Percentiles rank a stretch among this genome's conserved stretches.
These are phyloP conservation scores for Macquaria australasica DNA, from an alignment of 2,113 vertebrate species.

Conservation along the genomic window DNA sequence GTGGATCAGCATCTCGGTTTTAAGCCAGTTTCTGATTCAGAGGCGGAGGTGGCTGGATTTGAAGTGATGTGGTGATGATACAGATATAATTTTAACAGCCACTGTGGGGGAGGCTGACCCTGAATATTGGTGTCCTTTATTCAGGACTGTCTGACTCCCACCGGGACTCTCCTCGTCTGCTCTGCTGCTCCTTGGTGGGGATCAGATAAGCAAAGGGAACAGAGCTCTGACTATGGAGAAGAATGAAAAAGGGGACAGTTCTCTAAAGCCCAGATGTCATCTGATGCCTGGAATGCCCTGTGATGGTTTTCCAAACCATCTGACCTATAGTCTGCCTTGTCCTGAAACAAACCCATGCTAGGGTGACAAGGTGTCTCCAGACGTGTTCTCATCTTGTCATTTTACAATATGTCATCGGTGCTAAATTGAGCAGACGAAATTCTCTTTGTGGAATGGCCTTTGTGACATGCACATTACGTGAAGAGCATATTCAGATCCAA, in stretches of 20 bases:
- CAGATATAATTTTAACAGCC: constrained; percentile 34
- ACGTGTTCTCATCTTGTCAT: constrained; percentile 30
- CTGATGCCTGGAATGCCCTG: constrained; percentile 43
- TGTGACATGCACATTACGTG: background rate
- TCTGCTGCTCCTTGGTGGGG: background rate
- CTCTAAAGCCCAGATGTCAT: constrained; percentile 45
- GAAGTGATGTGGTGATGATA: constrained; percentile 29
- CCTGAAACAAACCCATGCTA: constrained; percentile 39
- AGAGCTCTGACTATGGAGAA: constrained; percentile 43
- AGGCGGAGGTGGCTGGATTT: constrained; percentile 33
- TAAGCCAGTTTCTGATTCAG: constrained; percentile 40
- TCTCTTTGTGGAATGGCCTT: constrained; percentile 2
- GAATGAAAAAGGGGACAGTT: constrained; percentile 16
- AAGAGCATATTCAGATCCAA: background rate
- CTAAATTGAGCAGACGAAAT: constrained; percentile 7
- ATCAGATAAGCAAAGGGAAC: constrained; percentile 71
- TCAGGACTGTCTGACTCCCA: constrained; percentile 9
- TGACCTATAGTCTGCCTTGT: constrained; percentile 26
- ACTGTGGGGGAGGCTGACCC: constrained; percentile 23
- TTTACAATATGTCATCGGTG: constrained; percentile 7
- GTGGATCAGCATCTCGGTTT: constrained; percentile 39
- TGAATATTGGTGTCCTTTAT: constrained; percentile 28
- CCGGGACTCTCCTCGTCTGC: background rate
- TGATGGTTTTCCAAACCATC: constrained; percentile 45
- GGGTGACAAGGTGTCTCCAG: constrained; percentile 29